Percentiles rank a stretch among this genome's conserved stretches.
phyloP scores from a whole-genome alignment of 1,140 invertebrate genomes.

The Drosophila bipectinata region DNA sequence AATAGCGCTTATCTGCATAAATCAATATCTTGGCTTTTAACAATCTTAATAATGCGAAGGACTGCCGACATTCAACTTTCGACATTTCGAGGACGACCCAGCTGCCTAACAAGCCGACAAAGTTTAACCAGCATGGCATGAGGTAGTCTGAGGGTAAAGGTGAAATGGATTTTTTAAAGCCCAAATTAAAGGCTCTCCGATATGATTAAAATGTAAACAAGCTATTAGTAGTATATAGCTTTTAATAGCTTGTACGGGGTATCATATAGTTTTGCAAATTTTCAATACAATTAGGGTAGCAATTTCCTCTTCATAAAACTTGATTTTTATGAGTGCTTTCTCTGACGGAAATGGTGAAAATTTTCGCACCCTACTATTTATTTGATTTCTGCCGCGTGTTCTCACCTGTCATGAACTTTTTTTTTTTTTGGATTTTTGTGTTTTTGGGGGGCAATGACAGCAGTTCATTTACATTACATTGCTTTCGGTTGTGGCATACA shows the following conservation, averaged over 20 bases:
- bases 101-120: slow-evolving; percentile 10
- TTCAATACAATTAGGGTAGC: neutral
- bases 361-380: slow-evolving; percentile 24
- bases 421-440: neutral
- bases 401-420: slow-evolving; percentile 41
- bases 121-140: neutral
- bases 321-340: neutral
- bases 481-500: slow-evolving; percentile 1
- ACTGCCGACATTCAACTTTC: slow-evolving; percentile 27
- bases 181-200: neutral
- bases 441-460: slow-evolving; percentile 27
- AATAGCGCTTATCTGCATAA: slow-evolving; percentile 78
- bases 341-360: slow-evolving; percentile 1
- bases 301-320: slow-evolving; percentile 1
- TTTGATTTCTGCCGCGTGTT: slow-evolving; percentile 27
- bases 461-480: slow-evolving; percentile 49
- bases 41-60: slow-evolving; percentile 70
- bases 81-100: neutral
- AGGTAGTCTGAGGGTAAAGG: neutral
- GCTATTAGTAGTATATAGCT: too few relatives aligned
- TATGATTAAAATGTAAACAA: too few relatives aligned
- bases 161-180: neutral
- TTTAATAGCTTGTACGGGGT: neutral
- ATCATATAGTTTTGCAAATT: neutral
- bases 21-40: slow-evolving; percentile 78